Evolutionary conservation across 1,140 invertebrate species (phyloP).

Genomic region (Drosophila ercepeae): DNA sequence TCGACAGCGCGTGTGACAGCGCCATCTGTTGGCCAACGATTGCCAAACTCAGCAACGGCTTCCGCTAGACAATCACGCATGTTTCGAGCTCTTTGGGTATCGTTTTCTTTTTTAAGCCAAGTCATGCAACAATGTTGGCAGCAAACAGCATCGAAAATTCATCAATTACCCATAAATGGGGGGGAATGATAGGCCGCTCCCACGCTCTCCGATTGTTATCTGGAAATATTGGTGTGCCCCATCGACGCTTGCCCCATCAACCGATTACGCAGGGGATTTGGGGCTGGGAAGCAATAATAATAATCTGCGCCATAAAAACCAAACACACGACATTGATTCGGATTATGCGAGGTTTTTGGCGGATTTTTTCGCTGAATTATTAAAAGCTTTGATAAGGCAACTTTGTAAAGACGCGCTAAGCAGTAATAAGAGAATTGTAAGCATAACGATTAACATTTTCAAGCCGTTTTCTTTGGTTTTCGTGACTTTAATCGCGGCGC

Average conservation of each 20-base stretch:
- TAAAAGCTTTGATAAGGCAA: background rate
- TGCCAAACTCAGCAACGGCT: conserved; percentile 42
- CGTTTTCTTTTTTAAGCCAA: background rate
- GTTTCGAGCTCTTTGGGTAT: background rate
- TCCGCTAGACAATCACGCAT: conserved; percentile 22
- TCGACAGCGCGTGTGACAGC: conserved; percentile 52
- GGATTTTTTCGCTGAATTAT: too few relatives aligned
- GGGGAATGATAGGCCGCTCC: conserved; percentile 15
- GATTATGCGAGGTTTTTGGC: too few relatives aligned
- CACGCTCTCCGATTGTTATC: conserved; percentile 18
- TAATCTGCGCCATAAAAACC: too few relatives aligned
- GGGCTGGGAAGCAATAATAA: too few relatives aligned
- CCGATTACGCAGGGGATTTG: background rate
- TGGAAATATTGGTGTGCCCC: background rate
- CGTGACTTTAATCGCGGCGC: too few relatives aligned
- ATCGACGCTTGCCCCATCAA: conserved; percentile 6
- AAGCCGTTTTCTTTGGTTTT: too few relatives aligned
- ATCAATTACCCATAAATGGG: conserved; percentile 21
- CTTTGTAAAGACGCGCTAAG: background rate
- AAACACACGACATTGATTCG: too few relatives aligned
- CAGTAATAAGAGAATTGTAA: too few relatives aligned
- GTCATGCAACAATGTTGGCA: conserved; percentile 14
- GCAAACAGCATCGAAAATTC: conserved; percentile 1
- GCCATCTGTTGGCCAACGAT: conserved; percentile 68
- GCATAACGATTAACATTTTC: too few relatives aligned